A percentile compares a stretch with the other conserved stretches of the same genome.
These are phyloP conservation scores for Zaprionus bogoriensis DNA, from an alignment of 2,888 invertebrate genomes.

Conservation along the genomic window DNA sequence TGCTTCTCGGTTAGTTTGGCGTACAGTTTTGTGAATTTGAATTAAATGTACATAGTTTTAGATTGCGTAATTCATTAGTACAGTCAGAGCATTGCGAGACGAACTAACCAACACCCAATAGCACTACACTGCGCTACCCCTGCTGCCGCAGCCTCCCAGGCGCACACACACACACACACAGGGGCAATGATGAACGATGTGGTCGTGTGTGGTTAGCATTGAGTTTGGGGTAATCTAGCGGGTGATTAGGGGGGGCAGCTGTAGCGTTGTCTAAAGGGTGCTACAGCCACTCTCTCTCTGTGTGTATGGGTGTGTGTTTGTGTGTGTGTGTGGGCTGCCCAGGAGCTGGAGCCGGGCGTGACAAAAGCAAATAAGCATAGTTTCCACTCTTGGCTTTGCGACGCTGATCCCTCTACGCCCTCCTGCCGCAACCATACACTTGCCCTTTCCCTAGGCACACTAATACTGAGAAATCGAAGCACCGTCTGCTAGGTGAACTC, in stretches of 20 bases:
- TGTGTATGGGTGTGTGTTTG: neutral
- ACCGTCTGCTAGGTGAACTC: neutral
- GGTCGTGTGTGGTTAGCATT: constrained; percentile 73
- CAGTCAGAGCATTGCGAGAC: constrained; percentile 63
- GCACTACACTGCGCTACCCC: neutral
- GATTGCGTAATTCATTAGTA: constrained; percentile 82
- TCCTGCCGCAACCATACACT: constrained; percentile 12
- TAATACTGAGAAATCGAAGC: too few species aligned
- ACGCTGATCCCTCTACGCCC: constrained; percentile 43
- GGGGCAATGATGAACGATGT: constrained; percentile 81
- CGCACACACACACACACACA: constrained; percentile 43
- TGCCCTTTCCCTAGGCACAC: too few species aligned
- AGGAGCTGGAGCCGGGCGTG: constrained; percentile 40
- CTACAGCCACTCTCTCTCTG: too few species aligned
- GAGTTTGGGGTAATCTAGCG: constrained; percentile 32
- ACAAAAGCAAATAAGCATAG: constrained; percentile 64
- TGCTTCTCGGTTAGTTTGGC: constrained; percentile 69
- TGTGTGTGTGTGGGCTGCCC: neutral
- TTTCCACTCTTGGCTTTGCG: constrained; percentile 38
- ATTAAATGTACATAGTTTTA: constrained; percentile 81
- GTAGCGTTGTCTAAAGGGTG: constrained; percentile 32
- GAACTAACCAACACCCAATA: constrained; percentile 44
- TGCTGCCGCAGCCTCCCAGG: constrained; percentile 27
- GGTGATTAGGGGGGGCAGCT: constrained; percentile 1
- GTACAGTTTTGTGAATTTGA: constrained; percentile 79